These are phyloP conservation scores for Chorisops tibialis DNA, from an alignment of 2,888 invertebrate genomes.

Conservation along the genomic window DNA sequence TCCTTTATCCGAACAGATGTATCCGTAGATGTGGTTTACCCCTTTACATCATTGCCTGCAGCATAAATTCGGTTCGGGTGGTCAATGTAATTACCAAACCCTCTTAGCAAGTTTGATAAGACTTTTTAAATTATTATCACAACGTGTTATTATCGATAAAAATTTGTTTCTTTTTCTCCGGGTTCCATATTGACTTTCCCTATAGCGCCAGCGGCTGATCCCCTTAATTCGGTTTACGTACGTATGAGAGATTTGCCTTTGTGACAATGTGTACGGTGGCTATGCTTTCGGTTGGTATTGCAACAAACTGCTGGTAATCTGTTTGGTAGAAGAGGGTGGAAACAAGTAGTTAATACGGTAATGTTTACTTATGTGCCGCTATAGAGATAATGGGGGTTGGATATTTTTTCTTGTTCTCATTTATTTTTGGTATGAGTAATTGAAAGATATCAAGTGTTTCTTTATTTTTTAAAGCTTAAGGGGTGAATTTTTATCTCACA, in stretches of 20 bases:
- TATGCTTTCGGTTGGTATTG: neutral
- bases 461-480: no score
- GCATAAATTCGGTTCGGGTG: conserved; percentile 11
- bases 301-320: conserved; percentile 12
- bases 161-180: conserved; percentile 1
- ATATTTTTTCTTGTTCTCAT: neutral
- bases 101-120: neutral
- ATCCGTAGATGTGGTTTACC: conserved; percentile 19
- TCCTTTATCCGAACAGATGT: conserved; percentile 20
- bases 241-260: conserved; percentile 6
- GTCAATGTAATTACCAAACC: conserved; percentile 13
- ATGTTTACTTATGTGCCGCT: conserved; percentile 11
- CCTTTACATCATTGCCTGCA: conserved; percentile 7
- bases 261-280: neutral
- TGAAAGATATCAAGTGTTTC: neutral
- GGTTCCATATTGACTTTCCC: conserved; percentile 16
- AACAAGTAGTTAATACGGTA: conserved; percentile 19
- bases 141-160: conserved; percentile 26
- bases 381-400: neutral
- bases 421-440: neutral
- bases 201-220: conserved; percentile 19
- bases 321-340: conserved; percentile 1
- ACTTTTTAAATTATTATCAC: conserved; percentile 19
- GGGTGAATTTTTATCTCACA: no score
- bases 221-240: conserved; percentile 17